phyloP scores from a whole-genome alignment of 2,113 vertebrate genomes.

The Chloroceryle aenea region DNA sequence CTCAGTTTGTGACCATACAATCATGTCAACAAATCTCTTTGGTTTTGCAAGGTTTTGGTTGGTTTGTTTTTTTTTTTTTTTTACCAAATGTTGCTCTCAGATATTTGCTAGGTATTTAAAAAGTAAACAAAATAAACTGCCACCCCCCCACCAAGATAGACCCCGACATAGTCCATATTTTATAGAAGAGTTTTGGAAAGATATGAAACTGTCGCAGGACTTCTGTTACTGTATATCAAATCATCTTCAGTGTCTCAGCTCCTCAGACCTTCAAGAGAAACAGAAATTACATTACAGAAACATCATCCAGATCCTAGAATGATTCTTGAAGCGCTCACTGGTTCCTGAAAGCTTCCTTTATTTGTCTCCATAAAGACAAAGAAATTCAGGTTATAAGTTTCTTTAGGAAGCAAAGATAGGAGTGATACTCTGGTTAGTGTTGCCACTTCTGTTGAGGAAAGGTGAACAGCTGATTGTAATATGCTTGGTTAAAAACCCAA shows the following conservation, averaged over 20 bases:
- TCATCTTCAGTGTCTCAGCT: neutral
- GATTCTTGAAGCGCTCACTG: neutral
- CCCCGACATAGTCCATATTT: neutral
- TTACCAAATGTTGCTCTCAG: neutral
- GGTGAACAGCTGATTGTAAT: neutral
- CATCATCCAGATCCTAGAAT: neutral
- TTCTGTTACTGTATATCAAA: neutral
- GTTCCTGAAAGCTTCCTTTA: neutral
- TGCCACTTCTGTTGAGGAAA: neutral
- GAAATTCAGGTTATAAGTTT: neutral
- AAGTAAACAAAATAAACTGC: neutral
- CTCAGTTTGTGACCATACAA: neutral
- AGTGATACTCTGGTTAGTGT: fast-evolving
- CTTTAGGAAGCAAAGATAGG: neutral
- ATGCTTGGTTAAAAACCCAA: neutral
- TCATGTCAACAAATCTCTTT: neutral
- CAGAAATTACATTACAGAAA: neutral
- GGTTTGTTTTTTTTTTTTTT: neutral
- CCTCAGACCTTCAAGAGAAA: neutral
- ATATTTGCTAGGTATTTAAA: neutral
- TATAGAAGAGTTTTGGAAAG: neutral
- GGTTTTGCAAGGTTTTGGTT: neutral
- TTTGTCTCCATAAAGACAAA: neutral
- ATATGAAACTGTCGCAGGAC: fast-evolving
- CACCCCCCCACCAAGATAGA: neutral